A percentile compares a stretch with the other conserved stretches of the same genome.
Conservation (phyloP, 1,140 invertebrate species). For the Platorchestia sp. region DNA sequence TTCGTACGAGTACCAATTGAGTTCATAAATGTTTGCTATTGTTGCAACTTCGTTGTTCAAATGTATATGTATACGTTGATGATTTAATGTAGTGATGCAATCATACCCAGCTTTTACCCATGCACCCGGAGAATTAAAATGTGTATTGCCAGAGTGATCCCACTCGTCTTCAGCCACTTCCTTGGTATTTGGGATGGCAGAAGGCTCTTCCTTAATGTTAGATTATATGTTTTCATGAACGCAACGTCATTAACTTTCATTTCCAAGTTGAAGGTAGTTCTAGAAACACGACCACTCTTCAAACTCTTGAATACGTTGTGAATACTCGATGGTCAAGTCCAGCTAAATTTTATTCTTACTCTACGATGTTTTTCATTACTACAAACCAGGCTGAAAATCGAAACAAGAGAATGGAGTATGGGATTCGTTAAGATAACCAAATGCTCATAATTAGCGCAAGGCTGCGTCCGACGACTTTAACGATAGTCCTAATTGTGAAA, state of each 20-base stretch:
- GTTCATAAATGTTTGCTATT: too few species aligned
- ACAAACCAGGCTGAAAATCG: not conserved
- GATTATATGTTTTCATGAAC: not conserved
- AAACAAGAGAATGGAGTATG: not conserved
- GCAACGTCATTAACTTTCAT: not conserved
- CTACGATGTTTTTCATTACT: too few species aligned
- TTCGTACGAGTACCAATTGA: too few species aligned
- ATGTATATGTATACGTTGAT: too few species aligned
- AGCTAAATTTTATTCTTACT: not conserved
- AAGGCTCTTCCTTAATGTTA: not conserved
- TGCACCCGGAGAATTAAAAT: not conserved
- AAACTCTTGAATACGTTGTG: not conserved
- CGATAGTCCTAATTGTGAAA: not conserved
- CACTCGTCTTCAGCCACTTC: not conserved
- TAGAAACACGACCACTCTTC: too few species aligned
- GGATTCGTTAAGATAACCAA: not conserved
- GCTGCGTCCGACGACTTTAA: not conserved
- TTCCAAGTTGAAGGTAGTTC: not conserved
- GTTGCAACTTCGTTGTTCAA: too few species aligned
- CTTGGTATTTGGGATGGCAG: not conserved
- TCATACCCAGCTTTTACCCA: not conserved
- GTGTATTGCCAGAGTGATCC: not conserved
- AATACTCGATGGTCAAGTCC: not conserved
- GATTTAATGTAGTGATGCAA: too few species aligned
- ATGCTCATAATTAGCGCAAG: not conserved